Evolutionary conservation across 2,797 vertebrate genomes (phyloP).

Genomic region (Coilia nasus): DNA sequence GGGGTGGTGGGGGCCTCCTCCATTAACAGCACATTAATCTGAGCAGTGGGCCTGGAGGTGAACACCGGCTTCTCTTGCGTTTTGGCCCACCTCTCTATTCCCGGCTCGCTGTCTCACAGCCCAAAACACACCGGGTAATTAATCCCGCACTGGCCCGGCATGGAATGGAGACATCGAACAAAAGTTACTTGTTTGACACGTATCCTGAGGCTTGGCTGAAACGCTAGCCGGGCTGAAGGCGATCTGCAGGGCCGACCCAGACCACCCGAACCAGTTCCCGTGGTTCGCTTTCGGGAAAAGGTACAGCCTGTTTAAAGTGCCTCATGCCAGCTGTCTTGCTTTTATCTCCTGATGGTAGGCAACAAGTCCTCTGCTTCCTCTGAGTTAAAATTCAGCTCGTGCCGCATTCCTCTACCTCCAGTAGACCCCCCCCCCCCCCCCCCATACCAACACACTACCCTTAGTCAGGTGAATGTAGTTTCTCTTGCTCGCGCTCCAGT

Average conservation of each 20-base stretch:
- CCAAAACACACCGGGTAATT: slow-evolving; percentile 72
- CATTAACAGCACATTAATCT: slow-evolving; percentile 63
- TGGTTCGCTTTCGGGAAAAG: slow-evolving; percentile 13
- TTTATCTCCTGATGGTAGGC: slow-evolving; percentile 73
- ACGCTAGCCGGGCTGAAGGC: slow-evolving; percentile 63
- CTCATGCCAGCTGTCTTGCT: slow-evolving; percentile 49
- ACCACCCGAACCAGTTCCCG: slow-evolving; percentile 11
- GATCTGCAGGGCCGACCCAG: slow-evolving; percentile 63
- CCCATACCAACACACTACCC: neutral
- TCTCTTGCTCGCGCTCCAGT: slow-evolving; percentile 66
- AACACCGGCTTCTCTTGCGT: slow-evolving; percentile 68
- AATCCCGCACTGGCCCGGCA: slow-evolving; percentile 62
- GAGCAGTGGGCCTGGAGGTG: slow-evolving; percentile 55
- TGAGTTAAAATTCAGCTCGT: slow-evolving; percentile 50
- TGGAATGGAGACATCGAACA: slow-evolving; percentile 77
- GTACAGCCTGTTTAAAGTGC: neutral
- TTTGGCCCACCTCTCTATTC: slow-evolving; percentile 67
- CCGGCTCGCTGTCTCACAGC: slow-evolving; percentile 47
- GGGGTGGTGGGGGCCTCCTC: slow-evolving; percentile 43
- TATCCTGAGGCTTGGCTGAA: slow-evolving; percentile 64
- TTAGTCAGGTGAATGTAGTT: slow-evolving; percentile 72
- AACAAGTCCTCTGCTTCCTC: slow-evolving; percentile 59
- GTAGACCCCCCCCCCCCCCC: slow-evolving; percentile 55
- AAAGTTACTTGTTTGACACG: slow-evolving; percentile 69
- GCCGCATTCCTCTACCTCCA: slow-evolving; percentile 55